Base-by-base conservation (phyloP, 2,888 invertebrate genomes). In the Acanthacorydalis orientalis region DNA sequence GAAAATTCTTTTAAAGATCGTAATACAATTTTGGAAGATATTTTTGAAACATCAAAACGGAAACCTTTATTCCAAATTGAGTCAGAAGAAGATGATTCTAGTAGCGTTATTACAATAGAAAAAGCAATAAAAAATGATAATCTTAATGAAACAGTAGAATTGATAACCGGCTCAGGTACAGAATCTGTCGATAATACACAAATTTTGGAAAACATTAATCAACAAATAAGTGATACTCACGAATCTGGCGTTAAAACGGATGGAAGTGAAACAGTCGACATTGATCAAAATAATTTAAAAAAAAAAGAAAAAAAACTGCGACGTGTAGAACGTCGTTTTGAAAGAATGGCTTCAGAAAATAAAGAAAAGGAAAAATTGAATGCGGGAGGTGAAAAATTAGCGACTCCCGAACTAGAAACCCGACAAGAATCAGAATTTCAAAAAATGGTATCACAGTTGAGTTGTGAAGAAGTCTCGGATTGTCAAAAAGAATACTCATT, bases 301-400 rank as follows among this genome's bases (percentile, higher is more conserved):
- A 59, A 59, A 54, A 53, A 51, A 10, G 65, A 67, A 51, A 60
- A 59, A 49, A 69, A 68, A 59, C 56, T 68, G 41, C 61, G 61
- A 50, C 58, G 67, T 50, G 67, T 70, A 44, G 71, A 71, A 54
- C 60, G 68, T 48, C 65, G 68, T 56, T 72, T 71, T 57, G 70
- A 72, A 57, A 57, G 68, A 54, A 68, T 71, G 67, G 68, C 70
- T 39, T 70, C 70, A 11, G 64, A 70, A 56, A 63, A 63, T 14
- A 54, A 69, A 48, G 67, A 67, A 44, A 59, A 59, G 49, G 64
- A 64, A 43, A 52, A 50, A 33, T 49, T 47, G 44, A 60, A 58
- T 31, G 61, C 59, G 11, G 60, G 61, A 55, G 52, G 50, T 39
- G 53, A 56, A 37, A 53, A 60, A 51, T 49, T 62, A 46, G 57